Evolutionary conservation across 2,888 invertebrate species (phyloP), one percentile per base, ranked within the genome.

Genomic region (Caenorhabditis imperialis): DNA sequence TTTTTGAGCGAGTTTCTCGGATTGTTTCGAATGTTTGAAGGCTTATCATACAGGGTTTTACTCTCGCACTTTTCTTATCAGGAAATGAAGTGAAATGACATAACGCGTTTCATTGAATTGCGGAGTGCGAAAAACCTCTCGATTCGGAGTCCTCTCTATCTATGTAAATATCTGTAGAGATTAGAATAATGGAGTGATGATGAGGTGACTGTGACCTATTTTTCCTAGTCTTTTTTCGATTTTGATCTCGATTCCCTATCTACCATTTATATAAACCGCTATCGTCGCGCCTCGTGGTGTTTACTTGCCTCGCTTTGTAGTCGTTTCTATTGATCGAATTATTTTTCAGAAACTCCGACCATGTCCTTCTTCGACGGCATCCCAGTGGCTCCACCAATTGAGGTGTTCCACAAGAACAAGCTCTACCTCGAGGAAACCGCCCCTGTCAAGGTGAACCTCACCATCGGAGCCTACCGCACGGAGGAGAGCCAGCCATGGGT

Each of bases 401-500:
- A 81, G 75, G 96, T 97, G 57, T 98, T 98, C 90, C 93, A 93
- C 60, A 90, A 96, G 77, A 93, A 92, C 83, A 93, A 88, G 45
- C 84, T 88, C 30, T 91, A 86, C 83, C 88, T 89, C 62, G 88
- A 89, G 37, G 96, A 97, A 89, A 89, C 91, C 1, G 91, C 90
- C 88, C 91, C 92, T 58, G 91, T 93, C 77, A 99, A 98, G 92
- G 95, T 96, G 37, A 97, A 95, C 90, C 91, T 99, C 60, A 93
- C 94, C 67, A 93, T 96, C 86, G 98, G 98, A 90, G 97, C 96
- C 5, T 98, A 97, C 89, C 92, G 96, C 85, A 94, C 94, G 69
- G 93, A 93, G 84, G 93, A 93, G 84, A 95, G 94, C 1, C 93
- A 94, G 88, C 98, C 98, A 60, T 99, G 96, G 96, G 96, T 99